Evolutionary conservation across 1,140 invertebrate genomes (phyloP), one percentile per base, ranked within the genome.

Genomic region (Drosophila nikananu): DNA sequence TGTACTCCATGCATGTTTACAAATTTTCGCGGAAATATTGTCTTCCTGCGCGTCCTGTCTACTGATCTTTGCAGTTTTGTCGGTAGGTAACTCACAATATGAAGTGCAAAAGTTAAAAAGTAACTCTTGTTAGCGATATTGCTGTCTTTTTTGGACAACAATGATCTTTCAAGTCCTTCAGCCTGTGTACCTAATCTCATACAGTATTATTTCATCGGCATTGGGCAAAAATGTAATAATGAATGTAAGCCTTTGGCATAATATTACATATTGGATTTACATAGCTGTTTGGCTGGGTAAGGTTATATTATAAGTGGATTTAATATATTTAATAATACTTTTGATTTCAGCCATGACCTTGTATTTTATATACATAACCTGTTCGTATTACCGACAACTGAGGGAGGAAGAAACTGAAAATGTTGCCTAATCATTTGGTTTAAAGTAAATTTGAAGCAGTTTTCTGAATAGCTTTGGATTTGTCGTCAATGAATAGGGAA

Each of bases 291-390:
- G 39, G 60, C n/a, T 62, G 12, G 42, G 55, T 73, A 58, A 61
- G 35, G 6, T 21, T n/a, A 13, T 13, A 5, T 4, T n/a, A 27
- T 4, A 12, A 5, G 12, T 25, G 5, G 12, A 0, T 0, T 10
- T 37, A 6, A 27, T 15, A 42, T 8, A 37, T 17, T 7, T 6
- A 17, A 12, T 19, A 23, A 15, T 15, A 23, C 4, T 25, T 7
- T 15, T 2, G 15, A 10, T 51, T 70, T 35, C 19, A 81, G 78
- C 12, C 3, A 5, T 37, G 5, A 60, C 25, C 9, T 7, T 30
- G 1, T 81, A 77, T 44, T 70, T 60, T 49, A 21, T 81, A 13
- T 70, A 70, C 27, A 75, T 80, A 17, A 62, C 42, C 0, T 13
- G 19, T 23, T 83, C 62, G 0, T 68, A 41, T 49, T 59, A 61